These are phyloP conservation scores for Mallotus villosus DNA, from an alignment of 2,797 vertebrate genomes.

Conservation along the genomic window DNA sequence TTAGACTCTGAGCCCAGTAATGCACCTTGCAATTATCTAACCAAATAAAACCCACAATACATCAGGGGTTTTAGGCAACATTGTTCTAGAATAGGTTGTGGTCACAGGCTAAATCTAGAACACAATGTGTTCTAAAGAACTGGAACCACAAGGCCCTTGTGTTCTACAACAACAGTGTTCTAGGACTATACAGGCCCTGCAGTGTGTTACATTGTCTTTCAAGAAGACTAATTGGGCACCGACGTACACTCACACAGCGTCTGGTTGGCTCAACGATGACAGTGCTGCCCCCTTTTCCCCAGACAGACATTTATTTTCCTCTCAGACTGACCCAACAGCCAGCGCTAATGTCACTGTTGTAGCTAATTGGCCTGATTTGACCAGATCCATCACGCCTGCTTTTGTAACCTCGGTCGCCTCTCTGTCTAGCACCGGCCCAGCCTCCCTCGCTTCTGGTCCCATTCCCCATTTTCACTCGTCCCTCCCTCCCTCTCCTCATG, in stretches of 20 bases:
- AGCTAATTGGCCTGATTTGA: background rate
- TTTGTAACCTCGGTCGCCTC: background rate
- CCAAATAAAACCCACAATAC: too few relatives aligned
- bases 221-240: background rate
- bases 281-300: too few relatives aligned
- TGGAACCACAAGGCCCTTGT: too few relatives aligned
- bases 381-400: background rate
- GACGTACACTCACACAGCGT: background rate
- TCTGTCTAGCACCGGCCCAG: background rate
- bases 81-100: too few relatives aligned
- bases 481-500: background rate
- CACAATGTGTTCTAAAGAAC: too few relatives aligned
- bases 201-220: background rate
- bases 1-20: too few relatives aligned
- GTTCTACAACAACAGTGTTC: background rate
- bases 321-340: background rate
- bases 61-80: too few relatives aligned
- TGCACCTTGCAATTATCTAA: too few relatives aligned
- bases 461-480: conserved; percentile 13
- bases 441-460: background rate
- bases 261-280: background rate
- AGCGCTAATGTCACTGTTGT: background rate
- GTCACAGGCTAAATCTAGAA: too few relatives aligned
- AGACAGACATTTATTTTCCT: background rate
- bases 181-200: background rate